Base-by-base conservation (phyloP, 2,888 invertebrate species). In the Strigamia crassipes region DNA sequence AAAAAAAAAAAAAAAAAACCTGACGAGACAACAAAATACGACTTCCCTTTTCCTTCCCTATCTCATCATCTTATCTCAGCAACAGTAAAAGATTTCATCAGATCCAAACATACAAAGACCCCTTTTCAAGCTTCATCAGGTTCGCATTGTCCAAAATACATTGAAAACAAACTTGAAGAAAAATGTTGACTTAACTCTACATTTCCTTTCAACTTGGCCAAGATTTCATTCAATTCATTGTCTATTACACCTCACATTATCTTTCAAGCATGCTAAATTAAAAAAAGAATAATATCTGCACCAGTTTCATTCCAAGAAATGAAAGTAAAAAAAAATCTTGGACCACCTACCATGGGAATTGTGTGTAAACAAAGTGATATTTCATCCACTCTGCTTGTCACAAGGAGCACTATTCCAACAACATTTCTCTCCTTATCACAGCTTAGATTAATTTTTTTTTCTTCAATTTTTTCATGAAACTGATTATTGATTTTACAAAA, bases 291-390 rank as follows among this genome's bases (percentile, higher is more conserved):
- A 27, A 5, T 6, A 38, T 38, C 38, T 38, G 38, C 38, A 38
- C 4, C 38, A 38, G 38, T 38, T 38, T 10, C 6, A 38, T 38
- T 9, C 38, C 6, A 38, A 38, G 27, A 3, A 27, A 27, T 27
- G 3, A 27, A 2, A 27, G 3, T 27, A 12, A 56, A 56, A n/a
- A 12, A 73, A 27, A 12, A n/a, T n/a, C n/a, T n/a, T 1, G 73
- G 73, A 27, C 73, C 73, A 73, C 73, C 27, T 27, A 27, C 27
- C 27, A 1, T 12, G 73, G 73, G 73, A 73, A 73, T 73, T 31
- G 73, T 73, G 73, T 73, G 73, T 73, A 73, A 73, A 73, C 73
- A 73, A 73, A 73, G 73, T 73, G 73, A 73, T 73, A 73, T 73
- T 73, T 73, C 73, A 73, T 73, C 73, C 73, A 27, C 27, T 8